A percentile compares a stretch with the other conserved stretches of the same genome.
Conservation (phyloP, 2,888 invertebrate genomes). For the Lasioglossum oenotherae region DNA sequence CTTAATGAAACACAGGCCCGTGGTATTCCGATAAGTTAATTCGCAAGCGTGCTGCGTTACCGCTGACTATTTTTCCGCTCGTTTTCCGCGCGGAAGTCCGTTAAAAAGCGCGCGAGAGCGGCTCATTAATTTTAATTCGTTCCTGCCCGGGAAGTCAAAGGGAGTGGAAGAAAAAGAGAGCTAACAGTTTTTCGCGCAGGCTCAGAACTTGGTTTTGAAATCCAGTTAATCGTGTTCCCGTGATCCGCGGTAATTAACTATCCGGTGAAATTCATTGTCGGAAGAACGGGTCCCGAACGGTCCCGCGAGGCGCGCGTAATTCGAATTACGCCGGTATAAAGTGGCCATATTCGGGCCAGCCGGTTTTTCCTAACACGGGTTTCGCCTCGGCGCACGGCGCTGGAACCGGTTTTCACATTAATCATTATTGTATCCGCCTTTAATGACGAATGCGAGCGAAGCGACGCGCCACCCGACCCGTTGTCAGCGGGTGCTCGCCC, state of each 20-base stretch:
- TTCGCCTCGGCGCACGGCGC: constrained; percentile 36
- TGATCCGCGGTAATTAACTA: constrained; percentile 62
- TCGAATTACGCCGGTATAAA: constrained; percentile 56
- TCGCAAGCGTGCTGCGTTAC: not conserved
- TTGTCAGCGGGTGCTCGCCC: constrained; percentile 67
- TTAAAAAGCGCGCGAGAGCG: constrained; percentile 10
- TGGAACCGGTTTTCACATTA: constrained; percentile 75
- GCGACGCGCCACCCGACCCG: constrained; percentile 48
- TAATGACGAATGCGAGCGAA: constrained; percentile 65
- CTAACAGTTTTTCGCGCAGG: constrained; percentile 4
- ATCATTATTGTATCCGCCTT: constrained; percentile 76
- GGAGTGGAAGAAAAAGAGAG: not conserved
- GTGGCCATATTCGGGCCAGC: constrained; percentile 67
- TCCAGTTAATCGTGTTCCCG: constrained; percentile 34
- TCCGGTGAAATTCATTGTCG: constrained; percentile 58
- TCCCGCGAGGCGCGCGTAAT: constrained; percentile 55
- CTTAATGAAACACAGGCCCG: constrained; percentile 2
- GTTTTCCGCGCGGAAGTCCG: not conserved
- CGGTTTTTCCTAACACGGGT: constrained; percentile 68
- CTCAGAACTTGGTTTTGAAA: constrained; percentile 27
- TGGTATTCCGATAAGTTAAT: constrained; percentile 5
- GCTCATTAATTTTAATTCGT: constrained; percentile 39
- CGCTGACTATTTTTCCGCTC: not conserved
- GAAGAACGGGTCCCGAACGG: constrained; percentile 31
- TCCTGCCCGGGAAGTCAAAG: constrained; percentile 24